Base-by-base conservation (phyloP, 1,140 invertebrate genomes). In the Drosophila tropicalis region DNA sequence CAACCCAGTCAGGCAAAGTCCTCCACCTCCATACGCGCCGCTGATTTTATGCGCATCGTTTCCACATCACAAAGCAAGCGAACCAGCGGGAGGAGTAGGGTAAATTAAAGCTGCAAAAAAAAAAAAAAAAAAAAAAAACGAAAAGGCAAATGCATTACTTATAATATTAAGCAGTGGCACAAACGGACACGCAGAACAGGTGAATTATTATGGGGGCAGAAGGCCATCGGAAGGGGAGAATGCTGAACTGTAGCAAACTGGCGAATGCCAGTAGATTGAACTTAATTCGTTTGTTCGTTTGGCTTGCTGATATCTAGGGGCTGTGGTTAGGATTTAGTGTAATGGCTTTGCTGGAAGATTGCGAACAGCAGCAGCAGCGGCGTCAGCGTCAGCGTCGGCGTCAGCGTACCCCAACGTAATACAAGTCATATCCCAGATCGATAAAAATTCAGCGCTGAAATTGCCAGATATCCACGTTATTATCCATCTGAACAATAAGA, bases 1-100 rank as follows among this genome's bases (percentile, higher is more conserved):
- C 79, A 81, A 72, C 80, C 67, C 65, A 63, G 67, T 51, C 67
- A 56, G 51, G 51, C 66, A n/a, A 13, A 29, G 15, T 32, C 34
- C 32, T 47, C 29, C n/a, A 19, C 13, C 17, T 78, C 64, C 78
- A 81, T 86, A 85, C 82, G 82, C 82, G 67, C 79, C 70, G 85
- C 74, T 89, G 85, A 85, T 85, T 89, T 89, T 72, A 89, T 89
- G 81, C 84, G 85, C 84, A 89, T 90, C 81, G 85, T 68, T 90
- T 90, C 85, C 85, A 84, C 84, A 81, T 84, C 84, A 85, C 68
- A 75, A 75, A 64, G 55, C 82, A 86, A 69, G 77, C 70, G 65
- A 80, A 56, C 58, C 34, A 22, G 36, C 39, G 60, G n/a, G 12
- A 9, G 44, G 17, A 12, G 44, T 22, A 51, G 7, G 44, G 44